Evolutionary conservation across 2,113 vertebrate species (phyloP).

Genomic region (Chaetodon trifascialis): DNA sequence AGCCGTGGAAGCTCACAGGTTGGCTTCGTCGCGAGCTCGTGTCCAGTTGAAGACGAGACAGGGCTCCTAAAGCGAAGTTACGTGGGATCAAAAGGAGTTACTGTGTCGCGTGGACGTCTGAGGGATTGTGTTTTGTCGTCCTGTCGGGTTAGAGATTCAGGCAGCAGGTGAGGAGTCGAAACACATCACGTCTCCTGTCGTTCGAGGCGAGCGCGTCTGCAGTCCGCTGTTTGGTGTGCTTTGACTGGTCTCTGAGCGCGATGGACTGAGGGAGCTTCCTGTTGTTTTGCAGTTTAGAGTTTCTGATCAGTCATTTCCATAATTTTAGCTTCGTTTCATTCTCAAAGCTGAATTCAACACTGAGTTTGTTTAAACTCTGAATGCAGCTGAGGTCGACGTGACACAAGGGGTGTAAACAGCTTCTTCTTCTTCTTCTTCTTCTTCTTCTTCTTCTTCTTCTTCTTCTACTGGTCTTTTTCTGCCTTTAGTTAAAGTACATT

Average conservation of each 20-base stretch:
- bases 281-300: background rate
- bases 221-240: background rate
- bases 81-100: background rate
- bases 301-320: too few relatives aligned
- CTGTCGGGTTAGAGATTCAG: constrained; percentile 13
- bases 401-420: too few relatives aligned
- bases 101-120: constrained; percentile 3
- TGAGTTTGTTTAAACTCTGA: too few relatives aligned
- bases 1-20: background rate
- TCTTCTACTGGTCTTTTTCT: too few relatives aligned
- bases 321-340: too few relatives aligned
- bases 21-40: background rate
- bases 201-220: background rate
- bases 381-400: too few relatives aligned
- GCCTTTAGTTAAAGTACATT: too few relatives aligned
- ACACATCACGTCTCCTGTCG: constrained; percentile 29
- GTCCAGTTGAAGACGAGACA: background rate
- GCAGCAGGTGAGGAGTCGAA: constrained; percentile 49
- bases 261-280: background rate
- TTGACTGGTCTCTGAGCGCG: background rate
- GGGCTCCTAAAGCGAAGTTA: background rate
- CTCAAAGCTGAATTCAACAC: too few relatives aligned
- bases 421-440: too few relatives aligned
- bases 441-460: too few relatives aligned
- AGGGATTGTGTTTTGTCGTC: constrained; percentile 50